Evolutionary conservation across 2,113 vertebrate species (phyloP).

Genomic region (Ciconia maguari): DNA sequence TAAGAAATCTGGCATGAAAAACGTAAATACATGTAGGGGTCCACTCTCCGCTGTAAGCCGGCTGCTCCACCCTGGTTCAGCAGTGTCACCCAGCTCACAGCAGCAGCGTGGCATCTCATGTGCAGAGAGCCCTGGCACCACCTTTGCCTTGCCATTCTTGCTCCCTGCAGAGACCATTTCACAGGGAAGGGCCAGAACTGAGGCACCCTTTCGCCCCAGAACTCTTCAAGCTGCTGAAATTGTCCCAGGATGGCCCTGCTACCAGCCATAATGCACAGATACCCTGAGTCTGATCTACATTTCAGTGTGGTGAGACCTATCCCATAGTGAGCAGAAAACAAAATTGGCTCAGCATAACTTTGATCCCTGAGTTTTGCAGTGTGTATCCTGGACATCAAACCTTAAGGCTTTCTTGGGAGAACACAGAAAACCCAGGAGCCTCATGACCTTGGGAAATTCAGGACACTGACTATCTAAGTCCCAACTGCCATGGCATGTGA

Average conservation of each 20-base stretch:
- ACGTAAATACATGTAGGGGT: not conserved
- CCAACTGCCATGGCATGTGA: not conserved
- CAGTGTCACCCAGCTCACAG: not conserved
- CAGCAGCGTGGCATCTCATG: accelerated
- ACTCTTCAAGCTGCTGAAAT: not conserved
- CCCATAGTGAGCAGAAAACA: not conserved
- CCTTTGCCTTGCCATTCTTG: not conserved
- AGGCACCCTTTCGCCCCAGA: not conserved
- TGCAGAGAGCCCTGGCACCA: accelerated
- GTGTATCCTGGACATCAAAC: not conserved
- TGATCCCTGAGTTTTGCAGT: not conserved
- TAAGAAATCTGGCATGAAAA: not conserved
- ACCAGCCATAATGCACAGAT: not conserved
- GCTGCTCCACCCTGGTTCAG: not conserved
- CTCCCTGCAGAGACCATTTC: not conserved
- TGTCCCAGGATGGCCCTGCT: too few species aligned
- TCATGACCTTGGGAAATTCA: not conserved
- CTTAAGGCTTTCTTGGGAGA: not conserved
- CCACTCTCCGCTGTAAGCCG: not conserved
- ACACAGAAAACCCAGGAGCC: not conserved
- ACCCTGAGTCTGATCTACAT: not conserved
- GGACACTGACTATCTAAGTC: not conserved
- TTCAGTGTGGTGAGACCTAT: not conserved
- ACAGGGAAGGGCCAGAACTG: not conserved
- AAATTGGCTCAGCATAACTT: not conserved